Evolutionary conservation across 2,888 invertebrate species (phyloP), one percentile per base, ranked within the genome.

Genomic region (Poecilobothrus nobilitatus): DNA sequence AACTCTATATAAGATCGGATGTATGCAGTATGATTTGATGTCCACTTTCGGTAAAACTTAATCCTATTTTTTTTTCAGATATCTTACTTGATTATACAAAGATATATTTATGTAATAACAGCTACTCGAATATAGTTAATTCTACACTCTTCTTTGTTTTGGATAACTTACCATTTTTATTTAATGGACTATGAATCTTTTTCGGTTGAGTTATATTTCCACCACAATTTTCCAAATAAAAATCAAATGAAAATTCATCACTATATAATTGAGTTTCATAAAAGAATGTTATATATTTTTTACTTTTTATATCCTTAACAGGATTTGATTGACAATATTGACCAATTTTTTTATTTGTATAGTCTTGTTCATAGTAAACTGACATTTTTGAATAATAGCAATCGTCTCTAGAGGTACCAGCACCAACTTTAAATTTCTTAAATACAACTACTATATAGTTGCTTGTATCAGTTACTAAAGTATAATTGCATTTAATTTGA

Each of bases 221-320:
- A 12, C 94, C 95, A 79, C 96, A 96, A 61, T 81, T 79, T 72
- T 86, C 86, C 18, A 86, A 75, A 63, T 82, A 82, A 76, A 87
- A 92, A 12, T 85, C 82, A 20, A 81, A 70, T 21, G 72, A 67
- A 22, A 76, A 78, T 8, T 66, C 12, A 1, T 41, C 63, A 9
- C 64, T 69, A 0, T 66, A 66, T 0, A 68, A 2, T 0, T 41
- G 0, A 0, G 71, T 62, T 0, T 70, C 34, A 65, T 73, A 88
- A n/a, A 76, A 74, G 21, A 91, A 73, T 9, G 76, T 77, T n/a
- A 87, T 73, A 73, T 74, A 73, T 70, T 79, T 75, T 27, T 78
- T 74, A 44, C 78, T 69, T 61, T 76, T 76, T 69, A 78, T 69
- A 68, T 78, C 77, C 9, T 73, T 73, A 7, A 71, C 33, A 10